phyloP scores from a whole-genome alignment of 2,888 invertebrate species.

The Orchesella flavescens region DNA sequence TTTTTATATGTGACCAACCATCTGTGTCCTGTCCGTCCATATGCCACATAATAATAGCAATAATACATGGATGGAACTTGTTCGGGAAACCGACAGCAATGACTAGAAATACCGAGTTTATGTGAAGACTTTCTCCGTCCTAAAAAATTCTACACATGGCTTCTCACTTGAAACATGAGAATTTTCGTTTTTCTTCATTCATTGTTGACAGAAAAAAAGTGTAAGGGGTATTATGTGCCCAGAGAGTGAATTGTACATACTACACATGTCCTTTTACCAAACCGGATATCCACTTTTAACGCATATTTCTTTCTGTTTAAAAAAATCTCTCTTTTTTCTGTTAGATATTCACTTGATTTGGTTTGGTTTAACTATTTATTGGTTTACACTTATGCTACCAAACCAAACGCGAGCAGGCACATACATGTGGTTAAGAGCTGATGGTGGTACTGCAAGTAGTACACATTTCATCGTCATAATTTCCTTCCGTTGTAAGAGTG shows the following conservation, averaged over 20 bases:
- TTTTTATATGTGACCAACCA: conserved; percentile 33
- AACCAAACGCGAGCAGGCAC: too few relatives aligned
- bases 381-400: background rate
- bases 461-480: conserved; percentile 38
- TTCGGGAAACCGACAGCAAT: background rate
- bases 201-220: too few relatives aligned
- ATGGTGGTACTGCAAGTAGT: background rate
- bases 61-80: conserved; percentile 16
- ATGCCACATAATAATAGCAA: conserved; percentile 29
- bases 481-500: conserved; percentile 35
- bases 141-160: background rate
- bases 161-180: background rate
- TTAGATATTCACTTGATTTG: background rate
- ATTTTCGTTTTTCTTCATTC: background rate
- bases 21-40: conserved; percentile 28
- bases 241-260: background rate
- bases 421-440: background rate
- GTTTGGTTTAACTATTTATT: background rate
- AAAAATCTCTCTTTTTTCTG: background rate
- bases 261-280: background rate
- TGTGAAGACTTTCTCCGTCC: background rate
- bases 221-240: background rate
- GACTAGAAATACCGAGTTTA: background rate
- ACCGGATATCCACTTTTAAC: conserved; percentile 22
- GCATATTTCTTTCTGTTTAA: conserved; percentile 1